Evolutionary conservation across 2,888 invertebrate genomes (phyloP), one percentile per base, ranked within the genome.

Genomic region (Chloroclystis v-ata): DNA sequence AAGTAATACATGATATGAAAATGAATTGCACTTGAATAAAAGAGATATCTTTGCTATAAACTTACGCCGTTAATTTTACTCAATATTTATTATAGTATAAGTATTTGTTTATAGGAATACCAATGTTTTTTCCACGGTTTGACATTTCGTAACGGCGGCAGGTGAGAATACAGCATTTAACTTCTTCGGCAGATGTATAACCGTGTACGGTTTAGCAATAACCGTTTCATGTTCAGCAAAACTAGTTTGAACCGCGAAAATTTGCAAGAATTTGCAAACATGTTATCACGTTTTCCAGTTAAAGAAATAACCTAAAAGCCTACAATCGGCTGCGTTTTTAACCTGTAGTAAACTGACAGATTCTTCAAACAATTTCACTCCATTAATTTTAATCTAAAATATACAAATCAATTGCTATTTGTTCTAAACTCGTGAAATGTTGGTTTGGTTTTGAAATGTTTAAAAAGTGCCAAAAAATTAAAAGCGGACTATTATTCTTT

Each of bases 141-240:
- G 85, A 84, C 85, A 86, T 86, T 86, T 86, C 82, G 69, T 63
- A 74, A 76, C 75, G 69, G 66, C 60, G 54, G 67, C 85, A 84
- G 84, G 82, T 85, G 85, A 80, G 65, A 73, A 76, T 69, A 67
- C 6, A 16, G 35, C 35, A 11, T 20, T 33, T n/a, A 33, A 35
- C 45, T 47, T 45, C 40, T 37, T 37, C 61, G 49, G 83, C 86
- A 84, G 85, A 83, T 84, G 86, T 72, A 48, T 64, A 42, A 50
- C 73, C 72, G 61, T 67, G 65, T 72, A 76, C 57, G 75, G 74
- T 37, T 40, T 37, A 61, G 65, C 52, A 60, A 58, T 59, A 62
- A 59, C 67, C 69, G 28, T 49, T 35, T 9, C 20, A 32, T 14
- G 20, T 10, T 7, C 20, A 10, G 14, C 10, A 43, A 43, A 40